Conservation (phyloP, 2,797 vertebrate species). For the Aplochiton taeniatus region DNA sequence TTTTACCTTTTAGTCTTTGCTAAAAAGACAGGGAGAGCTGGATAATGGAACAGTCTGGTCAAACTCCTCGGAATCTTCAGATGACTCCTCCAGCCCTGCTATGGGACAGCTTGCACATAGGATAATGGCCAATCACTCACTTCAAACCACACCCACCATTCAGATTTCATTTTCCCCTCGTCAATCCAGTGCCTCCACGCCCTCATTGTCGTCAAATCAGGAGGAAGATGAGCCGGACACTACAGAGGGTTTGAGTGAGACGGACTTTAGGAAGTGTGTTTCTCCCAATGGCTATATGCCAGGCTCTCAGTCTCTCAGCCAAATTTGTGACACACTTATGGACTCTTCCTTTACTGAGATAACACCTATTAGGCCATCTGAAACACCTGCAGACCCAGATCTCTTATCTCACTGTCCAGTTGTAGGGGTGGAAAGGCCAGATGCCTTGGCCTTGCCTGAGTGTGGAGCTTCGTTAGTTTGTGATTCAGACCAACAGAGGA, state of each 20-base stretch:
- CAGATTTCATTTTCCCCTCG: conserved; percentile 86
- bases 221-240: conserved; percentile 71
- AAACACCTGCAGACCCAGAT: conserved; percentile 52
- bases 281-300: conserved; percentile 85
- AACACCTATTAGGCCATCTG: conserved; percentile 53
- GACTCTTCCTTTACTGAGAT: conserved; percentile 71
- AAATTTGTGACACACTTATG: conserved; percentile 79
- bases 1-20: conserved; percentile 81
- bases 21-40: conserved; percentile 92
- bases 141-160: conserved; percentile 81
- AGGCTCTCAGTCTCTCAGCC: conserved; percentile 83
- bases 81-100: conserved; percentile 95
- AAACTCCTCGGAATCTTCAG: conserved; percentile 95
- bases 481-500: conserved; percentile 27
- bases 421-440: conserved; percentile 19
- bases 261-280: conserved; percentile 37
- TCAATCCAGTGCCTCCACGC: conserved; percentile 72
- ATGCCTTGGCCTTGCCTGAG: conserved; percentile 17
- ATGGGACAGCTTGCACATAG: conserved; percentile 75
- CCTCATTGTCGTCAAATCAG: conserved; percentile 67
- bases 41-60: conserved; percentile 98
- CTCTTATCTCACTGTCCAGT: conserved; percentile 31
- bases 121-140: conserved; percentile 83
- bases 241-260: conserved; percentile 59
- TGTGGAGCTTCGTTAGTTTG: conserved; percentile 6